A percentile compares a stretch with the other conserved stretches of the same genome.
phyloP scores from a whole-genome alignment of 1,140 invertebrate genomes.

The Drosophila nigromelanica region DNA sequence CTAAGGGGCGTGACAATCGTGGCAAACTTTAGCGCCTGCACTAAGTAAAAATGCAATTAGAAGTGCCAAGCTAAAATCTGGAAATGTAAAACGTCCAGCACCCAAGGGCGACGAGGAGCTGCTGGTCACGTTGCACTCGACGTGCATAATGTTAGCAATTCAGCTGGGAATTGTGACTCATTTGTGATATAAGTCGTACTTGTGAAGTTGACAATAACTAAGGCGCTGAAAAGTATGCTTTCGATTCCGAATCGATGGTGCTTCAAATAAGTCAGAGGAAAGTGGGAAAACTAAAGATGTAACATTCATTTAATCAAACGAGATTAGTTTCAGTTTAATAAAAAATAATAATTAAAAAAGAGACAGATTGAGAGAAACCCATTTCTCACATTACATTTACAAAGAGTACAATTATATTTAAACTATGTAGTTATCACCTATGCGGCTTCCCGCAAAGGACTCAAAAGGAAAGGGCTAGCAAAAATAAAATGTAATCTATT shows the following conservation, averaged over 20 bases:
- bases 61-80: slow-evolving; percentile 48
- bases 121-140: slow-evolving; percentile 46
- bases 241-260: not conserved
- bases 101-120: not conserved
- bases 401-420: no score
- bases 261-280: no score
- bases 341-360: no score
- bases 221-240: slow-evolving; percentile 16
- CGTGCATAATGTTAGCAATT: slow-evolving; percentile 61
- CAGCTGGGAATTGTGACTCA: slow-evolving; percentile 11
- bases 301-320: no score
- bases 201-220: not conserved
- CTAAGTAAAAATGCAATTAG: slow-evolving; percentile 82
- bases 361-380: no score
- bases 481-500: no score
- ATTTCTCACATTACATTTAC: no score
- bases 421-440: no score
- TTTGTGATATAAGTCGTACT: slow-evolving; percentile 24
- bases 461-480: no score
- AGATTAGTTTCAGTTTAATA: no score
- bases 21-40: slow-evolving; percentile 56
- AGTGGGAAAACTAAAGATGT: no score
- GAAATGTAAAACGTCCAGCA: slow-evolving; percentile 46
- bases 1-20: slow-evolving; percentile 10
- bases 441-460: no score